Base-by-base conservation (phyloP, 2,888 invertebrate genomes). In the Euphydryas editha region DNA sequence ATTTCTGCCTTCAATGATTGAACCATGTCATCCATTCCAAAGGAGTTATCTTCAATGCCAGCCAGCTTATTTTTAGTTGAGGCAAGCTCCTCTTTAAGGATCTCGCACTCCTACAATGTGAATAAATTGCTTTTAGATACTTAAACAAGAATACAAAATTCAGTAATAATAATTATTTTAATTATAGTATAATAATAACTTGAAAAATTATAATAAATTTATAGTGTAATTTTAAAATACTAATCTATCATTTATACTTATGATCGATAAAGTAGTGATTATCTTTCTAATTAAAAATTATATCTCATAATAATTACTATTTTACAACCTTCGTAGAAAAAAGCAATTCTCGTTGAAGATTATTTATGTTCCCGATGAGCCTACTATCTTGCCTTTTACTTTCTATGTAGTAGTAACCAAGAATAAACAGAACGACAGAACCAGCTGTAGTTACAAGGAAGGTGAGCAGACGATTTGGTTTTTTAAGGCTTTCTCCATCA, bases 351-450 rank as follows among this genome's bases (percentile, higher is more conserved):
- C 93, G 84, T 69, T 93, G 93, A 47, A 93, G 73, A 67, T 87
- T 91, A 86, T 92, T 95, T 81, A 91, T 94, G 84, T 82, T 96
- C 0, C 94, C 95, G 63, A 97, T 94, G 37, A 97, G 91, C 60
- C 94, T 94, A 57, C 94, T 93, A 79, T 96, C 96, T 76, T 95
- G 94, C 72, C 95, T 94, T 76, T 93, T 95, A 79, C 95, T 96
- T 84, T 96, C 96, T 70, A 97, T 94, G 75, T 95, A 95, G 82
- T 96, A 95, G 85, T 96, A 96, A 21, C 96, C 96, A 67, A 97
- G 93, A 18, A 95, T 94, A 78, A 97, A 97, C 59, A 96, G 83
- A 8, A 97, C 88, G 0, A 96, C 94, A 0, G 96, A 95, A n/a
- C 94, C 86, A 3, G 96, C 95, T n/a, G 96, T 95, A 57, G 96